Base-by-base conservation (phyloP, 2,797 vertebrate genomes). In the Chloroceryle inda region DNA sequence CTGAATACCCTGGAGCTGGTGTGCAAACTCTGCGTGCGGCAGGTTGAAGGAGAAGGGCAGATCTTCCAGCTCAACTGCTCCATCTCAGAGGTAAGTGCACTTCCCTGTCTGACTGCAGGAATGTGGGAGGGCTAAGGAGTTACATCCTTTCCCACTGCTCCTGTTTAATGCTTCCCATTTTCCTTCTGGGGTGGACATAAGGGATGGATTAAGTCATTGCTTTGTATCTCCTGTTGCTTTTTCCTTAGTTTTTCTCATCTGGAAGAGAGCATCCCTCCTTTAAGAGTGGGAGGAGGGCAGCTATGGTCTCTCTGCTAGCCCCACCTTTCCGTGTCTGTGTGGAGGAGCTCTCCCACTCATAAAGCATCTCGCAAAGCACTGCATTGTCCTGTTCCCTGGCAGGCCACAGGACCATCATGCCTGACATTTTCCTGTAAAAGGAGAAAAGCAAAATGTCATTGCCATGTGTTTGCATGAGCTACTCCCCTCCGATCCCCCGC, bases 31-130 rank as follows among this genome's bases (percentile, higher is more conserved):
- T 99, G 99, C 5, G 99, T 99, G 73, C 98, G 99, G 13, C 99
- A 99, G 97, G 99, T 99, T 1, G 99, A 99, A 97, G 99, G 99
- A 61, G 99, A 99, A 93, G 99, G 99, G 12, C 99, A 99, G 98
- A 99, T 99, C 88, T 99, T 99, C 96, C 99, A 99, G 97, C 98
- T 99, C 67, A 99, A 99, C 98, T 99, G 99, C 47, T 98, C 98
- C 1, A 95, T 99, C 85, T 99, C 99, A 38, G 99, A 99, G 99
- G 99, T 99, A 95, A 96, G 3, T n/a, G 35, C 42, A 1, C 16
- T 35, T 44, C 42, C 63, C 52, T 31, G 1, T 12, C 8, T 2
- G 5, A 26, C 22, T 59, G 38, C 35, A 29, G n/a, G 35, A 55
- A 24, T 0, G 0, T 8, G 13, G 7, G 13, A 29, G 4, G 6